phyloP scores from a whole-genome alignment of 2,797 vertebrate species.

The Steatocranus sp. region DNA sequence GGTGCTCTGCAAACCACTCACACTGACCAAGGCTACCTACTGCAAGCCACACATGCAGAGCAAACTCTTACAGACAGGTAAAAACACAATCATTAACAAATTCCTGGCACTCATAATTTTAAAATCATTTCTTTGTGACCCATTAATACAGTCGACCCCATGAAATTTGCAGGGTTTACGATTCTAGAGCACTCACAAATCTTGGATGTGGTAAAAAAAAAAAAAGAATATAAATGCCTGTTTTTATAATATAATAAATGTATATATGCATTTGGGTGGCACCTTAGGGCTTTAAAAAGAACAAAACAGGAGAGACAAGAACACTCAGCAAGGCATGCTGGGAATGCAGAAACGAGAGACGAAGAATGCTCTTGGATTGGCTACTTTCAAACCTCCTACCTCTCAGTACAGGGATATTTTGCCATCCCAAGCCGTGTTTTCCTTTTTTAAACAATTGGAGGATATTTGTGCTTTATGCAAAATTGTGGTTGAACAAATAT shows the following conservation, averaged over 20 bases:
- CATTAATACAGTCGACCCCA: background rate
- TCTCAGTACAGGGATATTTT: background rate
- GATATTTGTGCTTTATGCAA: background rate
- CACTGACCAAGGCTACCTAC: slow-evolving; percentile 98
- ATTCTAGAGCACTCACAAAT: background rate
- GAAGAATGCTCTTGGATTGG: background rate
- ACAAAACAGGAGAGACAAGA: background rate
- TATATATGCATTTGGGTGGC: background rate
- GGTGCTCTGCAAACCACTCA: slow-evolving; percentile 96
- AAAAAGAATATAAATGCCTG: background rate
- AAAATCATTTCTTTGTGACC: background rate
- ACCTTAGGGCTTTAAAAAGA: background rate
- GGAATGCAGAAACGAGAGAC: background rate
- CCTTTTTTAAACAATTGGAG: background rate
- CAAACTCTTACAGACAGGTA: slow-evolving; percentile 93
- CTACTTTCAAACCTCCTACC: background rate
- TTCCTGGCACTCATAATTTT: background rate
- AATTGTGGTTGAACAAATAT: background rate
- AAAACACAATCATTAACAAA: background rate
- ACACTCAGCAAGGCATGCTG: background rate
- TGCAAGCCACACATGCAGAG: slow-evolving; percentile 99
- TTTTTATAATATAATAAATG: background rate
- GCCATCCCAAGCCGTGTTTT: background rate
- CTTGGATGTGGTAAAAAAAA: too few species aligned
- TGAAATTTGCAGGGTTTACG: background rate